Evolutionary conservation across 2,888 invertebrate genomes (phyloP).

Genomic region (Masnerella sp.): DNA sequence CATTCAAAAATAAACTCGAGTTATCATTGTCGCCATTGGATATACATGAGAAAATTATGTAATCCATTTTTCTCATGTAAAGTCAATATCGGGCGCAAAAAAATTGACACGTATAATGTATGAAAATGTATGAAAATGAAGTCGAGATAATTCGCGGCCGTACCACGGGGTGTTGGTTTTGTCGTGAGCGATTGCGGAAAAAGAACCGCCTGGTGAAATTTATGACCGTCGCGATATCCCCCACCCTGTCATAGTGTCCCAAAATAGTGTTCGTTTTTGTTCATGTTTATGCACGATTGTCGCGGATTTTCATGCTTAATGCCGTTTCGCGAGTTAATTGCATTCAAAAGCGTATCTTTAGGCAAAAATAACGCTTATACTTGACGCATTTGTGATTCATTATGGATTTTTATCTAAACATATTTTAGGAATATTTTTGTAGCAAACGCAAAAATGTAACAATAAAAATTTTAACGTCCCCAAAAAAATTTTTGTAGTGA

Average conservation of each 20-base stretch:
- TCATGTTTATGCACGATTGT: constrained; percentile 36
- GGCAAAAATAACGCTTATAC: constrained; percentile 32
- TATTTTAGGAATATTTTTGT: too few species aligned
- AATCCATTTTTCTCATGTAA: constrained; percentile 49
- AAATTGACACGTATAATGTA: constrained; percentile 54
- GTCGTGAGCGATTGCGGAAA: constrained; percentile 34
- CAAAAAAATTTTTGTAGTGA: too few species aligned
- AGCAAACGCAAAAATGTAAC: too few species aligned
- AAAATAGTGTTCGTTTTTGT: constrained; percentile 22
- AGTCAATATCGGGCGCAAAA: constrained; percentile 36
- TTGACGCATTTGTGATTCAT: constrained; percentile 45
- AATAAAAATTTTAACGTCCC: too few species aligned
- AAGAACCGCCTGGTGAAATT: constrained; percentile 18
- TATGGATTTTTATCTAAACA: too few species aligned
- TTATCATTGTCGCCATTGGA: constrained; percentile 28
- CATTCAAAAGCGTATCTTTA: constrained; percentile 43
- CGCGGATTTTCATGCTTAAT: constrained; percentile 40
- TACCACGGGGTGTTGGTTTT: constrained; percentile 44
- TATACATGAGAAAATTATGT: constrained; percentile 43
- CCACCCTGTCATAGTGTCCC: too few species aligned
- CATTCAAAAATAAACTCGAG: constrained; percentile 26
- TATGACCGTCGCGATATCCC: constrained; percentile 7
- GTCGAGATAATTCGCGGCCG: constrained; percentile 47
- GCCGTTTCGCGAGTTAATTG: constrained; percentile 26
- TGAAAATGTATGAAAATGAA: constrained; percentile 59